Conservation (phyloP, 2,797 vertebrate species). For the Gila robusta region DNA sequence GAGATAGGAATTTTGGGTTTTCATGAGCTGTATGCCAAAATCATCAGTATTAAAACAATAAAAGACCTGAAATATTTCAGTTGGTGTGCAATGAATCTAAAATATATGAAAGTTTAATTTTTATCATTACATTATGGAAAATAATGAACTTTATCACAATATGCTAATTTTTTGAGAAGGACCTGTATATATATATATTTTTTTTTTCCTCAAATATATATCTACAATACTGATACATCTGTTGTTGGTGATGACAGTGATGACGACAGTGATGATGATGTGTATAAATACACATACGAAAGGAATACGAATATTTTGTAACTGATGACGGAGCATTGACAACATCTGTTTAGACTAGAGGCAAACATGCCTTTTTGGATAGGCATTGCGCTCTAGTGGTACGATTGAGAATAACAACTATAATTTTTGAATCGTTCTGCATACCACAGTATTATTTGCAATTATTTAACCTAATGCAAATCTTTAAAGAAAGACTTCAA, state of each 20-base stretch:
- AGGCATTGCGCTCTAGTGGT: conserved; percentile 55
- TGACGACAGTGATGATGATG: background rate
- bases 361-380: background rate
- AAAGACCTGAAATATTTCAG: no score
- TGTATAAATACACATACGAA: background rate
- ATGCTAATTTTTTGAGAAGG: no score
- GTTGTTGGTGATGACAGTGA: background rate
- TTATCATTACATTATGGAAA: no score
- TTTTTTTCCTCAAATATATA: background rate
- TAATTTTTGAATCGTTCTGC: no score
- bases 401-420: background rate
- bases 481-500: background rate
- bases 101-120: no score
- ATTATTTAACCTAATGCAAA: background rate
- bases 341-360: background rate
- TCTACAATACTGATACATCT: background rate
- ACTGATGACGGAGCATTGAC: background rate
- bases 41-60: no score
- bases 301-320: background rate
- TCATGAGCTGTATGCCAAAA: no score
- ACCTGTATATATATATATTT: no score
- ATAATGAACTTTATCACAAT: no score
- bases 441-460: background rate
- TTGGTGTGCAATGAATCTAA: no score
- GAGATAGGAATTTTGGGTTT: no score